phyloP scores from a whole-genome alignment of 2,888 invertebrate genomes.

The Pecten maximus region DNA sequence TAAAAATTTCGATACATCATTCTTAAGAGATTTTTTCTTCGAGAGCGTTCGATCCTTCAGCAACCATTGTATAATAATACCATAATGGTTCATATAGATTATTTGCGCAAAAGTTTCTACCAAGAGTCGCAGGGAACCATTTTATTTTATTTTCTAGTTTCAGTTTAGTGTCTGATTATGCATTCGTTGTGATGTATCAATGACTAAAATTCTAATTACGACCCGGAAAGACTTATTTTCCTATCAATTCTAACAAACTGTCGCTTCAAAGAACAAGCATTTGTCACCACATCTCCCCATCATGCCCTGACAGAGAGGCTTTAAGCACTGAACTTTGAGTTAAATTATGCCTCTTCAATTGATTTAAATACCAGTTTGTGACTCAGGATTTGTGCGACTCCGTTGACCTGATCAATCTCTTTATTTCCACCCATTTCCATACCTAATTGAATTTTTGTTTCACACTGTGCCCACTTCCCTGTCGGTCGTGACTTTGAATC shows the following conservation, averaged over 20 bases:
- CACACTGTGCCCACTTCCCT: neutral
- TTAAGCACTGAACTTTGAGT: neutral
- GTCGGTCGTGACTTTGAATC: neutral
- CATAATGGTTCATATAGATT: too few relatives aligned
- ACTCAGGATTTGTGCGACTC: conserved; percentile 5
- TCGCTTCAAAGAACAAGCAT: neutral
- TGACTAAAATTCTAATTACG: neutral
- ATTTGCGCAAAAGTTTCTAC: too few relatives aligned
- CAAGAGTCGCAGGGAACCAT: too few relatives aligned
- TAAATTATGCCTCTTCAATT: conserved; percentile 18
- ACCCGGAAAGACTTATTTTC: neutral
- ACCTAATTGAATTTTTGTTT: conserved; percentile 13
- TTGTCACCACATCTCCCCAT: neutral
- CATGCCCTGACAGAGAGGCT: neutral
- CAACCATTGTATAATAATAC: too few relatives aligned
- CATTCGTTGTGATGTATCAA: neutral
- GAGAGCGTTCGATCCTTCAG: too few relatives aligned
- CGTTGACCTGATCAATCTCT: neutral
- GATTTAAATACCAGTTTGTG: conserved; percentile 29
- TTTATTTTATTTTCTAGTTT: neutral
- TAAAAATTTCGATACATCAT: too few relatives aligned
- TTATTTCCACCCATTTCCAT: conserved; percentile 32
- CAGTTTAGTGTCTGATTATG: neutral
- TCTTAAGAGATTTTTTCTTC: too few relatives aligned
- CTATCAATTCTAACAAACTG: conserved; percentile 19